Evolutionary conservation across 2,888 invertebrate genomes (phyloP), one percentile per base, ranked within the genome.

Genomic region (Drosophila bunnanda): DNA sequence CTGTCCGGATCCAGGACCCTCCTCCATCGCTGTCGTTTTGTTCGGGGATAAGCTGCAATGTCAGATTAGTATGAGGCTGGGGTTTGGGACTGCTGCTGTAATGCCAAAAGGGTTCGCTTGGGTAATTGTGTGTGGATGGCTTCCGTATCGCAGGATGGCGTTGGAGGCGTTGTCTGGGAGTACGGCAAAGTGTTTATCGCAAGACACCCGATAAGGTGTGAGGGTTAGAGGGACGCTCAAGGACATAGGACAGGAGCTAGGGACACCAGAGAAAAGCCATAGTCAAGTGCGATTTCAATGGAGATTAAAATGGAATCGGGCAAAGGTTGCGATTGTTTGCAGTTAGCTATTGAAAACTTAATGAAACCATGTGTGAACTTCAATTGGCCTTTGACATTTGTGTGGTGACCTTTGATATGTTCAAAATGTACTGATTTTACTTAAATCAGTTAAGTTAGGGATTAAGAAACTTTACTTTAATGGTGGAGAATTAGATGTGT

Each of bases 51-150:
- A 81, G 86, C 81, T 78, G 83, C 79, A 83, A 74, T 76, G 81
- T 78, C 70, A 78, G 80, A 82, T 85, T 82, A 80, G 82, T 82
- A 62, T 43, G 59, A 77, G 78, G 80, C 65, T 22, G 59, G 46
- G 77, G 61, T 66, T 65, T 65, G 65, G 67, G 69, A 36, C 71
- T 65, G 58, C 71, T 65, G 57, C 59, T 73, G 77, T 77, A 86
- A 80, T 85, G 81, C 79, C 72, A 70, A 48, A 85, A 80, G 79
- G 83, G 86, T 86, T 86, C 48, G 82, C 79, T 80, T 82, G 77
- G 79, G 83, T 75, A 85, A 82, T 82, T 82, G 80, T 67, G 67
- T 71, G 75, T 68, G 79, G 79, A 85, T 82, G 83, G 69, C 77
- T 79, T 56, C 48, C 55, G 48, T 52, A 72, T 71, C 64, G 50